phyloP scores from a whole-genome alignment of 2,113 vertebrate genomes.

The Chiloscyllium plagiosum region DNA sequence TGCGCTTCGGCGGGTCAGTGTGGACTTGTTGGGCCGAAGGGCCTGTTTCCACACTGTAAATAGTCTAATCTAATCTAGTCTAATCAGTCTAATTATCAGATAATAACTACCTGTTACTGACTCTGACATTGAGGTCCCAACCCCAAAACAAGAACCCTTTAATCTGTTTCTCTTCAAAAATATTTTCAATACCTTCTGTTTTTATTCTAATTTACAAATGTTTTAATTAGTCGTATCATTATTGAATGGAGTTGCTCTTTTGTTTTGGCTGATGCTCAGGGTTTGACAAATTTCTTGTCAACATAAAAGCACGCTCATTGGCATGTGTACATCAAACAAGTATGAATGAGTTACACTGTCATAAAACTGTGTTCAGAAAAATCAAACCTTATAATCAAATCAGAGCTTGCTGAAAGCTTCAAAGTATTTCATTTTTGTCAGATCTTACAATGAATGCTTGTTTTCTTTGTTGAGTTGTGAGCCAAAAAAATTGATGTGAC shows the following conservation, averaged over 20 bases:
- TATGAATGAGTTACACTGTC: background rate
- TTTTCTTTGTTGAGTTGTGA: background rate
- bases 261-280: background rate
- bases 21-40: too few species aligned
- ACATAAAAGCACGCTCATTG: background rate
- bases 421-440: background rate
- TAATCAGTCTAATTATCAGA: too few species aligned
- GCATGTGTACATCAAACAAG: background rate
- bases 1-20: too few species aligned
- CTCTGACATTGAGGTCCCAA: too few species aligned
- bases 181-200: background rate
- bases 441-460: background rate
- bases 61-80: too few species aligned
- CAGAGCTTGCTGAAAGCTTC: background rate
- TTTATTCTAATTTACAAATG: background rate
- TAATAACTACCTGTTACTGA: too few species aligned
- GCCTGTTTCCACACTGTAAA: too few species aligned
- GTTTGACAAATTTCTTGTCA: background rate
- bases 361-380: background rate
- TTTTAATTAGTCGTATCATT: background rate
- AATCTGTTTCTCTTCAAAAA: too few species aligned
- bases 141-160: background rate
- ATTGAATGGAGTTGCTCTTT: background rate
- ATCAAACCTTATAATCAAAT: background rate
- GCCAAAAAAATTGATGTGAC: background rate